Conservation (phyloP, 1,140 invertebrate species). For the Aphidius ervi region DNA sequence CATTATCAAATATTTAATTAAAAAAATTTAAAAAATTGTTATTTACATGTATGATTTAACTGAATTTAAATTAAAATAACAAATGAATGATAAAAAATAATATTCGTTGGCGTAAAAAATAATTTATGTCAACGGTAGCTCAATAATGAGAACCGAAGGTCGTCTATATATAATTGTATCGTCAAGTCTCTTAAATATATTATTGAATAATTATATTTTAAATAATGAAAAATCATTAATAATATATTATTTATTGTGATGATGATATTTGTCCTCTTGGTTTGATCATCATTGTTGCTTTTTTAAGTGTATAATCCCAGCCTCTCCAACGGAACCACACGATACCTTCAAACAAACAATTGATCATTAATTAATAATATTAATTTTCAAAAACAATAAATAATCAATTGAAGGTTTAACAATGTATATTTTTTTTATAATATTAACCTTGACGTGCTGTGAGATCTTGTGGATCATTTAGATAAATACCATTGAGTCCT, state of each 20-base stretch:
- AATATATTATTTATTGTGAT: constrained; percentile 3
- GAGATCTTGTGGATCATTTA: constrained; percentile 82
- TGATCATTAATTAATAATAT: constrained; percentile 5
- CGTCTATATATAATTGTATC: too few relatives aligned
- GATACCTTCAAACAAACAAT: constrained; percentile 63
- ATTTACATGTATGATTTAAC: too few relatives aligned
- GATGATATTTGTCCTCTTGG: constrained; percentile 63
- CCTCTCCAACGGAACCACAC: constrained; percentile 93
- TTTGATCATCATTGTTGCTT: constrained; percentile 86
- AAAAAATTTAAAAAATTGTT: too few relatives aligned
- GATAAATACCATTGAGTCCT: constrained; percentile 80
- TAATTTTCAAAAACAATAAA: neutral
- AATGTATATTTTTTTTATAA: neutral
- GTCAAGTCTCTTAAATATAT: too few relatives aligned
- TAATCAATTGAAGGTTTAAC: neutral
- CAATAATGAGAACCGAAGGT: too few relatives aligned
- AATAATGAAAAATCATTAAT: too few relatives aligned
- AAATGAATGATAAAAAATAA: too few relatives aligned
- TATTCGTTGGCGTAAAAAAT: too few relatives aligned
- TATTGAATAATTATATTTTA: too few relatives aligned
- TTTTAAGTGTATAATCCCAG: constrained; percentile 88
- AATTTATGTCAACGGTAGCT: too few relatives aligned
- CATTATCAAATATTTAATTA: too few relatives aligned
- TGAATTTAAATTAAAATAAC: too few relatives aligned
- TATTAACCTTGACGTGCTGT: constrained; percentile 77